Base-by-base conservation (phyloP, 1,140 invertebrate genomes). In the Achroia grisella region DNA sequence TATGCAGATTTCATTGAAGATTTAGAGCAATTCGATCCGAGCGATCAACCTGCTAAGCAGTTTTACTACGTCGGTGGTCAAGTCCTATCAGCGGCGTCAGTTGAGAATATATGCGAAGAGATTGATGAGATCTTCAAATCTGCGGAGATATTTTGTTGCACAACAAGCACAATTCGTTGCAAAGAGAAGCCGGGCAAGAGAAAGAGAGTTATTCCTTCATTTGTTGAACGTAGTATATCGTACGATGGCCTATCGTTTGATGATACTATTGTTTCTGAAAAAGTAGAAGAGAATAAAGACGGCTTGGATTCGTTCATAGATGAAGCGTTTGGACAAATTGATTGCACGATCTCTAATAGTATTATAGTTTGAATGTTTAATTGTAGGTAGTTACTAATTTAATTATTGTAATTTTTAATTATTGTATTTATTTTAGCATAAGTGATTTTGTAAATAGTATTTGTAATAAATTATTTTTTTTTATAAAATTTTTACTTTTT, bases 61-160 rank as follows among this genome's bases (percentile, higher is more conserved):
- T 76, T 75, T 33, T 73, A 69, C 29, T 3, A 23, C 6, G 48
- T 78, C 31, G 75, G 67, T 31, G 73, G 71, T 0, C 64, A 79
- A 33, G 65, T 79, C 5, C 45, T 75, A 2, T 77, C 79, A 8
- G 77, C 79, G 10, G 44, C 34, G 0, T 83, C 79, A 0, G 66
- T 81, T 0, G 77, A 83, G 49, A 62, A 74, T 4, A 77, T 83
- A 5, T 83, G 79, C 30, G 52, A 69, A 0, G 65, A 65, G 32
- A 83, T 81, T 10, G 75, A 83, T 35, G 68, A 81, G 10, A 62
- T 81, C 0, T 83, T 83, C 39, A 74, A 69, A 53, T 81, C 79
- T n/a, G n/a, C n/a, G n/a, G 77, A 81, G n/a, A 66, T 71, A 14
- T 39, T 83, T 0, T 60, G 62, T 10, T 61, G 68, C 29, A 55